Base-by-base conservation (phyloP, 2,797 vertebrate genomes). In the Esox lucius region DNA sequence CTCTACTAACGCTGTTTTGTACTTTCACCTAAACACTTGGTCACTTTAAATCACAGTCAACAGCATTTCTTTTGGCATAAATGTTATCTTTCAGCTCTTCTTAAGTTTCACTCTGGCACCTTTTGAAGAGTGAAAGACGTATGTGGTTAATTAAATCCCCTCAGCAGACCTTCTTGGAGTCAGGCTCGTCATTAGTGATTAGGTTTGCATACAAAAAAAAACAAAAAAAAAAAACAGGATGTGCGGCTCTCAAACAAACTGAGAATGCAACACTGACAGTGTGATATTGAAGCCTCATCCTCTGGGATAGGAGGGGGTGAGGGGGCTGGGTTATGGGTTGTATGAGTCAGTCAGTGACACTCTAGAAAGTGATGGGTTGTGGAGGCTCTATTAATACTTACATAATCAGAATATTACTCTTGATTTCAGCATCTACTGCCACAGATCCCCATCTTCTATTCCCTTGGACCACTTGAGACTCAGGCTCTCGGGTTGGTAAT, bases 401-500 rank as follows among this genome's bases (percentile, higher is more conserved):
- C 12, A 46, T 46, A 0, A 46, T 46, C 42, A 46, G 71, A 83
- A 78, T 75, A 33, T 48, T 75, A 75, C 75, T 83, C 17, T 74
- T 77, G 80, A 73, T 83, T 78, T 81, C 70, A 84, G 80, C 69
- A 28, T 86, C 75, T 88, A 79, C 61, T 79, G 61, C 70, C 46
- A 68, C 16, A 78, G 68, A 79, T 81, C 77, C 81, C 71, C 31
- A 70, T 72, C 78, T 84, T 19, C n/a, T 49, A 81, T 66, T 75
- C 39, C 51, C 51, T 3, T 33, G 49, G 61, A 78, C 17, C 49
- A 22, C 31, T 24, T 62, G 61, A 65, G 68, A 33, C 68, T 46
- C 74, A 71, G 28, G 66, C 78, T 79, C 73, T 62, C 42, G 72
- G 49, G n/a, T 48, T 61, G 65, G 35, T 75, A 73, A 61, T 8